Evolutionary conservation across 2,797 vertebrate genomes (phyloP).

Genomic region (Orestias chungarensis): DNA sequence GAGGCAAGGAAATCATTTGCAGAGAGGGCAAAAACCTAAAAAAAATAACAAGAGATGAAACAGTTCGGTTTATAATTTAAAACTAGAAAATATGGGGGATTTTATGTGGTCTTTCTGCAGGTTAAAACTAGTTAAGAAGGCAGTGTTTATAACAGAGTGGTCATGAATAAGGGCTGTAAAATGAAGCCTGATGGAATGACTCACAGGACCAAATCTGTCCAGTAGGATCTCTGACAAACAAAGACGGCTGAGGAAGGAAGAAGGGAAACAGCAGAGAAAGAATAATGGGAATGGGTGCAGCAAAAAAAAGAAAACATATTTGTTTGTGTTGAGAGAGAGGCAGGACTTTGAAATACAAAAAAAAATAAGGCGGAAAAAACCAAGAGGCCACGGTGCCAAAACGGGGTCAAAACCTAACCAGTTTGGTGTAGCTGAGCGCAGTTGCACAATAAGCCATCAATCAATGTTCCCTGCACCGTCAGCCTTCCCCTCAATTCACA

Average conservation of each 20-base stretch:
- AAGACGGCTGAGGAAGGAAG: slow-evolving; percentile 67
- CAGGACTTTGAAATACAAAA: slow-evolving; percentile 16
- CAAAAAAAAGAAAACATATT: slow-evolving; percentile 21
- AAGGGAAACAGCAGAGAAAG: slow-evolving; percentile 66
- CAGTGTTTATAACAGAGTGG: slow-evolving; percentile 27
- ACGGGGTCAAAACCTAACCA: slow-evolving; percentile 79
- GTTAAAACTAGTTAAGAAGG: slow-evolving; percentile 9
- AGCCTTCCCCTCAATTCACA: slow-evolving; percentile 69
- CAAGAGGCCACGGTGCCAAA: slow-evolving; percentile 64
- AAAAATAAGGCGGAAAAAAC: slow-evolving; percentile 36
- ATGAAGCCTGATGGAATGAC: slow-evolving; percentile 65
- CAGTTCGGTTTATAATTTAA: slow-evolving; percentile 60
- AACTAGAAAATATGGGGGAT: not conserved
- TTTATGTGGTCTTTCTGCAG: slow-evolving; percentile 1
- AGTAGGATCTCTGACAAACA: slow-evolving; percentile 67
- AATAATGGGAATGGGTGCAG: slow-evolving; percentile 56
- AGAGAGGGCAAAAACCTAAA: slow-evolving; percentile 22
- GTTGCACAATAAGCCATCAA: slow-evolving; percentile 84
- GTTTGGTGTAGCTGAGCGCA: slow-evolving; percentile 78
- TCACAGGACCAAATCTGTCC: slow-evolving; percentile 65
- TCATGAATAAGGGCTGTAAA: slow-evolving; percentile 58
- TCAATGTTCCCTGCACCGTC: slow-evolving; percentile 76
- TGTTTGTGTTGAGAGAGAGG: slow-evolving; percentile 20
- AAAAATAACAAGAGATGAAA: slow-evolving; percentile 83
- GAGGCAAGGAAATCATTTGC: slow-evolving; percentile 72